Evolutionary conservation across 2,888 invertebrate genomes (phyloP).

Genomic region (Netelia melanura): DNA sequence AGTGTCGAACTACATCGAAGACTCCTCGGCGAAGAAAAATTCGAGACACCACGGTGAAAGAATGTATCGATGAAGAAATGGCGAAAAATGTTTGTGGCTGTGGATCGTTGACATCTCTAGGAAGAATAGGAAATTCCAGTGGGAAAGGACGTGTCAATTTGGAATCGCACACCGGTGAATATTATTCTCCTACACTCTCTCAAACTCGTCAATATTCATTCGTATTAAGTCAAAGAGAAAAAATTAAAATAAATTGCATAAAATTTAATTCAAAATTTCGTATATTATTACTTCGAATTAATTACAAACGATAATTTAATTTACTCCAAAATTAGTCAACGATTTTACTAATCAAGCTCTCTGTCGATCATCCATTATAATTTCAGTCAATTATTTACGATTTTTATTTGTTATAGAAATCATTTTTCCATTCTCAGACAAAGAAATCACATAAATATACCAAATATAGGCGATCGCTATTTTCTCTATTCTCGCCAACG

Average conservation of each 20-base stretch:
- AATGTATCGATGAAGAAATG: conserved; percentile 47
- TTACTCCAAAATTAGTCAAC: too few species aligned
- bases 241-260: background rate
- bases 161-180: conserved; percentile 76
- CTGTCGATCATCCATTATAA: too few species aligned
- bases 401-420: too few species aligned
- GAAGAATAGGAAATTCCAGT: conserved; percentile 58
- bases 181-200: conserved; percentile 28
- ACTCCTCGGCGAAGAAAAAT: background rate
- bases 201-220: background rate
- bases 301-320: background rate
- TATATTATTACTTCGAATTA: background rate
- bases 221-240: background rate
- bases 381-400: too few species aligned
- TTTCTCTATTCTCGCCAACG: conserved; percentile 15
- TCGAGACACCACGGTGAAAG: conserved; percentile 7
- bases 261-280: background rate
- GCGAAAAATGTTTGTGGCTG: conserved; percentile 34
- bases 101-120: conserved; percentile 39
- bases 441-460: background rate
- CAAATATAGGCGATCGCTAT: conserved; percentile 27
- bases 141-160: conserved; percentile 67
- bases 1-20: background rate
- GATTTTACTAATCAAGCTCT: too few species aligned
- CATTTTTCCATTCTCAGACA: too few species aligned